phyloP scores from a whole-genome alignment of 2,888 invertebrate species.

The Polydrusus pterygomalis region DNA sequence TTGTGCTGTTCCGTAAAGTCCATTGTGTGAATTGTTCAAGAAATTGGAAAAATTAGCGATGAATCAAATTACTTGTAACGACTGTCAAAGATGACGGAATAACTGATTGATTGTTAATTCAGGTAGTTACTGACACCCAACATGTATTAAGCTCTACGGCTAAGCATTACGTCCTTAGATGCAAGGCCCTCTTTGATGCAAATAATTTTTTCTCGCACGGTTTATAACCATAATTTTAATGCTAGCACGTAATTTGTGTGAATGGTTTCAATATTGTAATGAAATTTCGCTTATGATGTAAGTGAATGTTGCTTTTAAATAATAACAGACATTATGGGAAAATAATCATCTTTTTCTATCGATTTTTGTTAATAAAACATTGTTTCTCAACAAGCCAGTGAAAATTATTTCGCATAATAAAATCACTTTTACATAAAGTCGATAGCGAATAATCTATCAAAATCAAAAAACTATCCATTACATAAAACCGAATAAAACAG shows the following conservation, averaged over 20 bases:
- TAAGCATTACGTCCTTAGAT: too few species aligned
- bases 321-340: slow-evolving; percentile 11
- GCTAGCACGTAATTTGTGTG: background rate
- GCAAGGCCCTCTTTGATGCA: too few species aligned
- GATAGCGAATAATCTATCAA: background rate
- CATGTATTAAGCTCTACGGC: too few species aligned
- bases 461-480: background rate
- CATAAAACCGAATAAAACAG: background rate
- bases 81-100: too few species aligned
- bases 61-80: too few species aligned
- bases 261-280: background rate
- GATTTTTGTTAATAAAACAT: background rate
- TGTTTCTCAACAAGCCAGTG: background rate
- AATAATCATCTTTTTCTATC: background rate
- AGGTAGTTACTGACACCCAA: too few species aligned
- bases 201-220: too few species aligned
- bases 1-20: too few species aligned
- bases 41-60: too few species aligned
- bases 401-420: slow-evolving; percentile 7
- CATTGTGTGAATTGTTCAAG: too few species aligned
- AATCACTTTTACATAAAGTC: slow-evolving; percentile 12
- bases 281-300: slow-evolving; percentile 1
- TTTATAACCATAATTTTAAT: background rate
- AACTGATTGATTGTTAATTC: too few species aligned
- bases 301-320: background rate